Evolutionary conservation across 2,888 invertebrate genomes (phyloP).

Genomic region (Nemotelus nigrinus): DNA sequence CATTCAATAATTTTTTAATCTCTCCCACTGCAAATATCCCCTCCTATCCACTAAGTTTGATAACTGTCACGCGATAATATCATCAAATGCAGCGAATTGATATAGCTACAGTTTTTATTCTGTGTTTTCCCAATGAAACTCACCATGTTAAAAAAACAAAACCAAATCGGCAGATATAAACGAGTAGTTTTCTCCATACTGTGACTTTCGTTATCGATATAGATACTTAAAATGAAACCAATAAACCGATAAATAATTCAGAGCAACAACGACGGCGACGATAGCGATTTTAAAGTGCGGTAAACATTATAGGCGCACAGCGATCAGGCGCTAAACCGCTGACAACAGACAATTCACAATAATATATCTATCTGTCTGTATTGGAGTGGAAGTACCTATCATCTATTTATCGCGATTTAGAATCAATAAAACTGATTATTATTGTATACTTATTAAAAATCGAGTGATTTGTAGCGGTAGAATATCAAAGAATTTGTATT

Average conservation of each 20-base stretch:
- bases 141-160: too few relatives aligned
- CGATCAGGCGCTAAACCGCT: too few relatives aligned
- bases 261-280: not conserved
- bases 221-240: not conserved
- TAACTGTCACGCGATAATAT: too few relatives aligned
- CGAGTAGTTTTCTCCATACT: not conserved
- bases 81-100: too few relatives aligned
- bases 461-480: conserved; percentile 12
- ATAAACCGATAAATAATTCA: conserved; percentile 33
- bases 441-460: conserved; percentile 6
- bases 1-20: too few relatives aligned
- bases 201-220: not conserved
- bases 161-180: conserved; percentile 29
- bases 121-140: conserved; percentile 38
- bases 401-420: not conserved
- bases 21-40: too few relatives aligned
- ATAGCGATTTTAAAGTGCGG: too few relatives aligned
- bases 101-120: not conserved
- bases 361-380: not conserved
- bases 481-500: conserved; percentile 24
- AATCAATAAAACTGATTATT: conserved; percentile 33
- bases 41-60: too few relatives aligned
- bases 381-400: not conserved
- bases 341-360: too few relatives aligned
- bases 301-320: too few relatives aligned